phyloP scores from a whole-genome alignment of 2,888 invertebrate genomes.

The Eupithecia dodoneata region DNA sequence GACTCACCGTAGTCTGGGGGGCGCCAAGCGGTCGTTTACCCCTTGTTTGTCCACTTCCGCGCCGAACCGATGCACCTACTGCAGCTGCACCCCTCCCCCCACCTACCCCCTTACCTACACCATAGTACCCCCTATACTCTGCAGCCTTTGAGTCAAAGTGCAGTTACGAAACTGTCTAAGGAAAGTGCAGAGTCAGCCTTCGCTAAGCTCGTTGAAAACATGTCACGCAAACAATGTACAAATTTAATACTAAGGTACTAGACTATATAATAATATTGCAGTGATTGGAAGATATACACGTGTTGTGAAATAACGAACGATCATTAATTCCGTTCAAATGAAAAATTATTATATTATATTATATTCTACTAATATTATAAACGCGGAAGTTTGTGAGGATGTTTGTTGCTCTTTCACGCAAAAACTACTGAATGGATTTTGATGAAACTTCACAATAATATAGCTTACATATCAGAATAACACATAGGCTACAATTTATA shows the following conservation, averaged over 20 bases:
- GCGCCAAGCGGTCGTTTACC: slow-evolving; percentile 72
- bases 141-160: slow-evolving; percentile 34
- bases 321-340: neutral
- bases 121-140: slow-evolving; percentile 43
- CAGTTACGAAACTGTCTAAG: slow-evolving; percentile 13
- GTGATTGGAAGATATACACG: neutral
- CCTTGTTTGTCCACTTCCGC: slow-evolving; percentile 75
- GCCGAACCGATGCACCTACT: slow-evolving; percentile 67
- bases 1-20: slow-evolving; percentile 56
- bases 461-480: too few relatives aligned
- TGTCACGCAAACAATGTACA: neutral
- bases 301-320: neutral
- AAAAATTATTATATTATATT: too few relatives aligned
- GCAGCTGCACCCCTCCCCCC: slow-evolving; percentile 53
- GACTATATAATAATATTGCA: neutral
- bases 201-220: neutral
- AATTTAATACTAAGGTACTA: neutral
- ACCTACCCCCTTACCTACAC: slow-evolving; percentile 56
- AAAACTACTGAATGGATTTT: too few relatives aligned
- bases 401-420: too few relatives aligned
- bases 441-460: too few relatives aligned
- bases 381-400: too few relatives aligned
- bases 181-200: neutral
- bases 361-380: too few relatives aligned
- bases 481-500: too few relatives aligned